A percentile compares a stretch with the other conserved stretches of the same genome.
Conservation (phyloP, 2,113 vertebrate species). For the Felis catus region F.catus_Fca126_mat1.0 CM031428.1:48096501-48097000, state of each 20-base stretch:
- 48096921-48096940: not conserved
- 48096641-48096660: conserved; percentile 29
- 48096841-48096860: not conserved
- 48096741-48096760: conserved; percentile 31
- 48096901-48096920: not conserved
- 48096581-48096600: not conserved
- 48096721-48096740: conserved; percentile 12
- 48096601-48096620: not conserved
- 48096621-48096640: conserved; percentile 21
- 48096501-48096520: conserved; percentile 6
- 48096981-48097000: not conserved
- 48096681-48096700: conserved; percentile 45
- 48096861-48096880: not conserved
- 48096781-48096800: conserved; percentile 37
- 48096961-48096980: not conserved
- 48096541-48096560: not conserved
- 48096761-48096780: conserved; percentile 37
- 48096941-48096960: not conserved
- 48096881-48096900: conserved; percentile 14
- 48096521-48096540: not conserved
- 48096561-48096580: conserved; percentile 26
- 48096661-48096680: conserved; percentile 14
- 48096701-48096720: not conserved
- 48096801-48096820: conserved; percentile 21
- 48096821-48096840: not conserved